Percentiles rank a stretch among this genome's conserved stretches.
Evolutionary conservation across 2,888 invertebrate species (phyloP).

Genomic region (Neria commutata): DNA sequence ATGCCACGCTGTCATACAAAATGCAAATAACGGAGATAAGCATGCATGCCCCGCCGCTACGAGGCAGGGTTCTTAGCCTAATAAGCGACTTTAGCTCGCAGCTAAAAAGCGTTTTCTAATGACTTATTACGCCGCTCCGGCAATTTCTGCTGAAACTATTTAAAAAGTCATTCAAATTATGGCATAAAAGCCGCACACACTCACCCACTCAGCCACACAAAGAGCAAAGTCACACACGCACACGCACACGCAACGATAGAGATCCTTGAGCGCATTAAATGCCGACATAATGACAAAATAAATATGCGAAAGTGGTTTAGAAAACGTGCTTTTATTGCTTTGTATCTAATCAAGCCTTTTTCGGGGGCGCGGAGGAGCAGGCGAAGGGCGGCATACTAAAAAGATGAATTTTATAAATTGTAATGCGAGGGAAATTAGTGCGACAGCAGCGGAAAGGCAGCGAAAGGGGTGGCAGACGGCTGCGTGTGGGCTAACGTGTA

Average conservation of each 20-base stretch:
- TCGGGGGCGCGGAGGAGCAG: neutral
- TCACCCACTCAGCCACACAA: slow-evolving; percentile 7
- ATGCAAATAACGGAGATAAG: neutral
- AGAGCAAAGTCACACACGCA: slow-evolving; percentile 10
- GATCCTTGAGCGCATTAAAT: slow-evolving; percentile 45
- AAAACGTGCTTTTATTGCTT: slow-evolving; percentile 52
- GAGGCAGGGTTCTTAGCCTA: slow-evolving; percentile 37
- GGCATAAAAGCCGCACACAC: slow-evolving; percentile 12
- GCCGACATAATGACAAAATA: slow-evolving; percentile 62
- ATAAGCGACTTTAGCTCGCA: slow-evolving; percentile 52
- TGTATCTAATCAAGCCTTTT: slow-evolving; percentile 43
- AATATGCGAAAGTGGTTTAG: slow-evolving; percentile 59
- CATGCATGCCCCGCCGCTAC: neutral
- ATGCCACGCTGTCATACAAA: neutral
- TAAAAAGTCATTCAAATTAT: slow-evolving; percentile 59
- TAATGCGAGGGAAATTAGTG: slow-evolving; percentile 49
- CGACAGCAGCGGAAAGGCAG: slow-evolving; percentile 28
- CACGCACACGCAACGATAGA: neutral
- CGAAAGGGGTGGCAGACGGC: slow-evolving; percentile 25
- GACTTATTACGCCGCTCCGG: slow-evolving; percentile 46
- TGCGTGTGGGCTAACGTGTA: slow-evolving; percentile 14
- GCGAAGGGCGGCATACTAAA: slow-evolving; percentile 15
- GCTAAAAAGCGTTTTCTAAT: slow-evolving; percentile 44
- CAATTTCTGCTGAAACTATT: slow-evolving; percentile 46
- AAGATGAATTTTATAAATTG: slow-evolving; percentile 47